Evolutionary conservation across 2,797 vertebrate genomes (phyloP), one percentile per base, ranked within the genome.

Genomic region (Xerus rutilus): DNA sequence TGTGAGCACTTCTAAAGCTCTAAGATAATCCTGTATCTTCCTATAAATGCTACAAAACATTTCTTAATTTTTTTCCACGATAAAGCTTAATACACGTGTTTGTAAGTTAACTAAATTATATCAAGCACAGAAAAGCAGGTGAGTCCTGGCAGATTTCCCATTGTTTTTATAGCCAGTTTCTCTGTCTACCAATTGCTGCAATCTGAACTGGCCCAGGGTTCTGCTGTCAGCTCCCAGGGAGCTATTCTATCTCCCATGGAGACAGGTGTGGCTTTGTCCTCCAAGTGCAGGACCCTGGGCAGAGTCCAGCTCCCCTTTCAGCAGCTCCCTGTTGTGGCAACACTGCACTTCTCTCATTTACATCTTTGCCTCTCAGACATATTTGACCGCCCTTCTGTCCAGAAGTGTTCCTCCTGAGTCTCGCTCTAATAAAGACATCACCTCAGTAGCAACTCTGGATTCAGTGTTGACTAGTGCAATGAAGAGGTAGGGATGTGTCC

Each of bases 251-350:
- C 79, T 94, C 94, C 67, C 17, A 84, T 77, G 73, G 49, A 93
- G 86, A 97, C 98, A 98, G 95, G 93, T 93, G 97, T 35, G 84
- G 96, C 45, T 97, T 97, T 96, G 96, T 94, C 59, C 39, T 95
- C 90, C 74, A 94, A 82, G 97, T 81, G 92, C 14, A 94, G 5
- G 86, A 94, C 91, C 59, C 87, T 94, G 96, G 79, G 91, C 18
- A 79, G 83, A 96, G 93, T 47, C 39, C 81, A 86, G 94, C 91
- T 97, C 94, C 96, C 89, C 84, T 98, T 96, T 91, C 94, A 78
- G 35, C 2, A 72, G 57, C 47, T 97, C 82, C 72, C 79, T 93
- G 95, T 97, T 97, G 96, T 69, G 96, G 94, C 96, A 97, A 97
- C 93, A 49, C 54, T 91, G 83, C 6, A 69, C 76, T 96, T 93